These are phyloP conservation scores for Promerops cafer DNA, from an alignment of 2,113 vertebrate species.

Conservation along the genomic window DNA sequence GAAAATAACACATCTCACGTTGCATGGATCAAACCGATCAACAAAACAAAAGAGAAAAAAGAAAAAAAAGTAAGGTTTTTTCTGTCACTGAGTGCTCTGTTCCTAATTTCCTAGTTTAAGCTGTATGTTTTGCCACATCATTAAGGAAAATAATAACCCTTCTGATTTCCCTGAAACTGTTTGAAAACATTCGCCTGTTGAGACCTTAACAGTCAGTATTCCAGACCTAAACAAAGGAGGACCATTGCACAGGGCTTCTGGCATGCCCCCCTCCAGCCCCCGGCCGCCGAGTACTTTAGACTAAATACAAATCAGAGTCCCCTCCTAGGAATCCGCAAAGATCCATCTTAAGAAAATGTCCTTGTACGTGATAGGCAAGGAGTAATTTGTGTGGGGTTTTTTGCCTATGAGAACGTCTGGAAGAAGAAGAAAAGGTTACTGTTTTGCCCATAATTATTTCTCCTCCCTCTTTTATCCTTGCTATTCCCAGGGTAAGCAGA, in stretches of 20 bases:
- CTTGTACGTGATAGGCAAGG: constrained; percentile 27
- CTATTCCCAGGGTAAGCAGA: neutral
- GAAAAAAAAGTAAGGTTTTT: neutral
- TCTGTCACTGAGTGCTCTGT: neutral
- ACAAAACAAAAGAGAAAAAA: neutral
- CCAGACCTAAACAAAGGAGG: constrained; percentile 57
- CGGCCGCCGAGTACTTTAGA: neutral
- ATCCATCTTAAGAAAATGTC: constrained; percentile 58
- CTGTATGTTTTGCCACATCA: constrained; percentile 15
- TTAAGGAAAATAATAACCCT: constrained; percentile 37
- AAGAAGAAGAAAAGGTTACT: constrained; percentile 59
- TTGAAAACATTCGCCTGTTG: constrained; percentile 1
- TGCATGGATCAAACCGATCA: constrained; percentile 24
- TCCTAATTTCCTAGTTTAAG: constrained; percentile 26
- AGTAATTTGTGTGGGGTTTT: constrained; percentile 42
- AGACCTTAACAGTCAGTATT: neutral
- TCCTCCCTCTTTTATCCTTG: neutral
- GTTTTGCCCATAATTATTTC: constrained; percentile 41
- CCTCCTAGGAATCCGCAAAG: constrained; percentile 49
- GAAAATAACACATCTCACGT: neutral
- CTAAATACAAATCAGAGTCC: constrained; percentile 62
- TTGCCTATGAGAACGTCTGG: constrained; percentile 17
- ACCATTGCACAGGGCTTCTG: neutral
- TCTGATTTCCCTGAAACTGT: neutral
- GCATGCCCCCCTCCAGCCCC: neutral